Base-by-base conservation (phyloP, 64 coral and sea anemone genomes). In the Hydrozoanthus tunicans region DNA sequence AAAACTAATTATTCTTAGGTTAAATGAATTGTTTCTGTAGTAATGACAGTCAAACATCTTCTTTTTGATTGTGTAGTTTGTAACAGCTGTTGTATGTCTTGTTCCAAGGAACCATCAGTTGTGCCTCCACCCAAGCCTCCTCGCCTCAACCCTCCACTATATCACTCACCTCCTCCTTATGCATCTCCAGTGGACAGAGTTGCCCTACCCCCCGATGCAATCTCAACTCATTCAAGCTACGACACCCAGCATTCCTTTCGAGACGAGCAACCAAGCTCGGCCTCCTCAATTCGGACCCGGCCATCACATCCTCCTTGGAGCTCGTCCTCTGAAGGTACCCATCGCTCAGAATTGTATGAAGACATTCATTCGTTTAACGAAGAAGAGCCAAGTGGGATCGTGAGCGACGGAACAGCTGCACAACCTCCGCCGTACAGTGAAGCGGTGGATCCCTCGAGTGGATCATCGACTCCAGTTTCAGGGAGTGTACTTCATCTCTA, bases 191-290 rank as follows among this genome's bases (percentile, higher is more conserved):
- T 91, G 10, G 80, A 89, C 14, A 73, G 70, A 54, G 75, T n/a
- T 6, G 26, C 58, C 53, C 76, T 77, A 62, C 92, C 51, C 27
- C 51, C 69, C 24, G 55, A 59, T 74, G 65, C 89, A 7, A 54
- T 5, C 14, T 15, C 56, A 56, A 62, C 72, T 77, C 71, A 17
- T 0, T 90, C 92, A 93, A 93, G 92, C 56, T 76, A 74, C 32
- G 63, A 90, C 27, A 89, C 89, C 25, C 95, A 92, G 7, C 90
- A 96, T 89, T 96, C 95, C 43, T 96, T 96, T 64, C 95, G 95
- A 11, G 95, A 96, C 85, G 95, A 94, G 72, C 83, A 79, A 17
- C 95, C 95, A 5, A 94, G 95, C 58, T 93, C 92, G 4, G 23
- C 72, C 7, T 94, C 92, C 9, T 91, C 92, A 8, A 83, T 78